Percentiles rank a stretch among this genome's conserved stretches.
These are phyloP conservation scores for Ptychadena robeensis DNA, from an alignment of 2,797 vertebrate genomes.

Conservation along the genomic window DNA sequence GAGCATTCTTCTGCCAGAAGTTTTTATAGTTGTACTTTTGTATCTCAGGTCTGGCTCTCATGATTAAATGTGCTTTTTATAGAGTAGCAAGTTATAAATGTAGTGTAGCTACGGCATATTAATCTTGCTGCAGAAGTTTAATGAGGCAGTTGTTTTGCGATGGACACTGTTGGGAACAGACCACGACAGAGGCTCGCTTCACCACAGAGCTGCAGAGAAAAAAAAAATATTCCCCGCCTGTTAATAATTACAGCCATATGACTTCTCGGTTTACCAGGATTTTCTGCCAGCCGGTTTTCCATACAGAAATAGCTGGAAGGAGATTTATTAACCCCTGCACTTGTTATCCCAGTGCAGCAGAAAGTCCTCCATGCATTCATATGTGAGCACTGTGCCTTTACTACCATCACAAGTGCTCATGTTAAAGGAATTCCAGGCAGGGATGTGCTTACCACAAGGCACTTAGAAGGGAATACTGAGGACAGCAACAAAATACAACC, in stretches of 20 bases:
- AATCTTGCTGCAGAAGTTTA: conserved; percentile 89
- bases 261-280: conserved; percentile 78
- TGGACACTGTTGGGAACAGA: conserved; percentile 88
- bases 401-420: neutral
- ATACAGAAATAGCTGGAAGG: conserved; percentile 79
- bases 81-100: conserved; percentile 86
- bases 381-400: neutral
- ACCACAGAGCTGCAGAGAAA: conserved; percentile 82
- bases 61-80: conserved; percentile 84
- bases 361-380: conserved; percentile 10
- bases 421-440: conserved; percentile 13
- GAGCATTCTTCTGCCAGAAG: conserved; percentile 73
- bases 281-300: conserved; percentile 79
- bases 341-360: conserved; percentile 33
- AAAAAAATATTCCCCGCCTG: conserved; percentile 79
- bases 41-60: conserved; percentile 80
- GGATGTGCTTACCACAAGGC: conserved; percentile 2
- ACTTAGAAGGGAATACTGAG: neutral
- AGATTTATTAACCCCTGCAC: conserved; percentile 68
- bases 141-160: conserved; percentile 94
- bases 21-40: conserved; percentile 82
- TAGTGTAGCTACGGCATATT: conserved; percentile 85
- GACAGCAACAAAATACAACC: neutral
- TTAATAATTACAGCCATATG: conserved; percentile 97
- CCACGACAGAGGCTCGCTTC: conserved; percentile 89